Conservation (phyloP, 2,797 vertebrate species). For the Falco naumanni region DNA sequence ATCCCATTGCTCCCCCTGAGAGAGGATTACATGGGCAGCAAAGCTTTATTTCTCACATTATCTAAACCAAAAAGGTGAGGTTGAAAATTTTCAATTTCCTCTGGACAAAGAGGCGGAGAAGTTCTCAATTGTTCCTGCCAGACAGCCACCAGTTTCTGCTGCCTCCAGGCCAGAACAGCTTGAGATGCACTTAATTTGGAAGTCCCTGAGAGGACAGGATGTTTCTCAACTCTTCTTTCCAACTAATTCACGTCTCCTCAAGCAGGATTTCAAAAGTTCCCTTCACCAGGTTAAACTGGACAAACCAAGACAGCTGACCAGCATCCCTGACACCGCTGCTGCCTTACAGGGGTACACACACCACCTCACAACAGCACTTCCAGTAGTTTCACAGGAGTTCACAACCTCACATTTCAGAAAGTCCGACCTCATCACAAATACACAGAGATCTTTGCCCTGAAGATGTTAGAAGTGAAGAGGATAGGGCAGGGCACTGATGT, state of each 20-base stretch:
- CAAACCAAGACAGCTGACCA: not conserved
- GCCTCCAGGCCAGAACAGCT: not conserved
- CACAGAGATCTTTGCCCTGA: not conserved
- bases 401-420: not conserved
- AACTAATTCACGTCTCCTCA: not conserved
- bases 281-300: not conserved
- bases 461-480: not conserved
- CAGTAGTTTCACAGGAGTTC: not conserved
- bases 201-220: not conserved
- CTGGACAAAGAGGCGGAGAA: not conserved
- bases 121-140: not conserved
- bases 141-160: not conserved
- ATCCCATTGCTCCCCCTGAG: no score
- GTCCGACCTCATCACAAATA: not conserved
- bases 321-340: rapidly evolving
- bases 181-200: not conserved
- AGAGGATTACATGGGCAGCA: not conserved
- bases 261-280: not conserved
- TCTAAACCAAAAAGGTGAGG: not conserved
- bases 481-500: not conserved
- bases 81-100: not conserved
- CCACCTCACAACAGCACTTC: not conserved
- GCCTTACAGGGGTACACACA: not conserved
- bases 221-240: not conserved
- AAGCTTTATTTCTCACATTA: not conserved